Conservation (phyloP, 2,797 vertebrate species). For the Trichosurus vulpecula region DNA sequence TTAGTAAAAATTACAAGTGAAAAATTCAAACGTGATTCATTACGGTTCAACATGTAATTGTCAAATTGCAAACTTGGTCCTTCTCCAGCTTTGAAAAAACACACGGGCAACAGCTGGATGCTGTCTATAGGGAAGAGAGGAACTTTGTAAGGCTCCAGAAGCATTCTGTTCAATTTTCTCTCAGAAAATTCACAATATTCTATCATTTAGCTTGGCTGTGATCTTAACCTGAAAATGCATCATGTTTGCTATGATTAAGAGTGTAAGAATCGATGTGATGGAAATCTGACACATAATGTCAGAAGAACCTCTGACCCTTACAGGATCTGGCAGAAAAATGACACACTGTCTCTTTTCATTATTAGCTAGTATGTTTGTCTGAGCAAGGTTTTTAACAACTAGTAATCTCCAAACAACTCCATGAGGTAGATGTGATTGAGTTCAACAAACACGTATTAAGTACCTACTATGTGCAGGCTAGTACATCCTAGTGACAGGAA, state of each 20-base stretch:
- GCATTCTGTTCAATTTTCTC: slow-evolving; percentile 56
- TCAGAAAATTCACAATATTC: slow-evolving; percentile 54
- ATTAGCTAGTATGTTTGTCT: neutral
- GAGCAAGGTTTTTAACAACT: too few relatives aligned
- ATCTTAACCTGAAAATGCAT: slow-evolving; percentile 59
- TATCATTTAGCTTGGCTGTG: slow-evolving; percentile 63
- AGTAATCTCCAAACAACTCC: too few relatives aligned
- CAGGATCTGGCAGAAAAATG: neutral
- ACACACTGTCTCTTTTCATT: slow-evolving; percentile 14
- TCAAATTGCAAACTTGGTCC: slow-evolving; percentile 63
- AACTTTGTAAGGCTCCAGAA: slow-evolving; percentile 52
- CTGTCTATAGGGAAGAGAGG: slow-evolving; percentile 64
- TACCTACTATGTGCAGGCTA: too few relatives aligned
- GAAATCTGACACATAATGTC: slow-evolving; percentile 31
- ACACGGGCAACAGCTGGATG: slow-evolving; percentile 68
- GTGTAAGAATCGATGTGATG: slow-evolving; percentile 48
- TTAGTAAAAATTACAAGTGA: slow-evolving; percentile 63
- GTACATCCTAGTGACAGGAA: neutral
- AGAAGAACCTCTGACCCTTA: slow-evolving; percentile 14
- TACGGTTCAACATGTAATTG: slow-evolving; percentile 51
- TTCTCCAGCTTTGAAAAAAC: slow-evolving; percentile 65
- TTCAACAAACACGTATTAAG: too few relatives aligned
- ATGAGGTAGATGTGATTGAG: too few relatives aligned
- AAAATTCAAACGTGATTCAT: slow-evolving; percentile 68
- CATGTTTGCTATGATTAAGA: slow-evolving; percentile 53